Evolutionary conservation across 2,113 vertebrate genomes (phyloP).

Genomic region (Scomber japonicus): DNA sequence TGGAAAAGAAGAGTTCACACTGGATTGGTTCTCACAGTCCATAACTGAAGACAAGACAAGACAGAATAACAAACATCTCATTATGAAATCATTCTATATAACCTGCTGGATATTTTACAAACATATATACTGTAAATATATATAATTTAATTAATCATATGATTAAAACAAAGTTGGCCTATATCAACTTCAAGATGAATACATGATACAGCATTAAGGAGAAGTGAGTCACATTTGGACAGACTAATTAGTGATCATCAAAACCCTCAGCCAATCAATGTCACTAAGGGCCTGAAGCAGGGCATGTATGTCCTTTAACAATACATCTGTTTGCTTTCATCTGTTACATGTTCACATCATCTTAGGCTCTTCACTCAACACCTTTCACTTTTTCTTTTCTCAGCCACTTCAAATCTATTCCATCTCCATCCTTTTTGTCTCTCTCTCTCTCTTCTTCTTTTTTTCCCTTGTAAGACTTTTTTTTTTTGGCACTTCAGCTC

Average conservation of each 20-base stretch:
- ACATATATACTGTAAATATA: neutral
- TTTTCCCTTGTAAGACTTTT: too few species aligned
- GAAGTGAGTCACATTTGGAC: neutral
- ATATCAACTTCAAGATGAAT: neutral
- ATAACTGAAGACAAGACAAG: conserved; percentile 39
- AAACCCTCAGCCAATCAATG: neutral
- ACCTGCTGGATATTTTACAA: neutral
- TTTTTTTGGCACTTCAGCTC: neutral
- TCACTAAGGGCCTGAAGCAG: neutral
- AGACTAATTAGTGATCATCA: conserved; percentile 35
- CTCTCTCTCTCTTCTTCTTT: neutral
- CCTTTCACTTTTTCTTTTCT: neutral
- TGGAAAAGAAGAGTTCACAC: conserved; percentile 50
- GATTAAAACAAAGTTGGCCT: neutral
- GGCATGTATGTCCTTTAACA: neutral
- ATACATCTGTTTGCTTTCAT: conserved; percentile 2
- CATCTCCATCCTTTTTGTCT: neutral
- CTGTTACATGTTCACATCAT: neutral
- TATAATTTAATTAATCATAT: neutral
- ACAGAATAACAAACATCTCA: neutral
- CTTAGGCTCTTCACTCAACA: neutral
- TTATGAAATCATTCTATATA: neutral
- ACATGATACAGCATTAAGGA: neutral
- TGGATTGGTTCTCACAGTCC: conserved; percentile 73
- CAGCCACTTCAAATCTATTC: neutral